Evolutionary conservation across 2,797 vertebrate genomes (phyloP).

Genomic region (Paguma larvata): DNA sequence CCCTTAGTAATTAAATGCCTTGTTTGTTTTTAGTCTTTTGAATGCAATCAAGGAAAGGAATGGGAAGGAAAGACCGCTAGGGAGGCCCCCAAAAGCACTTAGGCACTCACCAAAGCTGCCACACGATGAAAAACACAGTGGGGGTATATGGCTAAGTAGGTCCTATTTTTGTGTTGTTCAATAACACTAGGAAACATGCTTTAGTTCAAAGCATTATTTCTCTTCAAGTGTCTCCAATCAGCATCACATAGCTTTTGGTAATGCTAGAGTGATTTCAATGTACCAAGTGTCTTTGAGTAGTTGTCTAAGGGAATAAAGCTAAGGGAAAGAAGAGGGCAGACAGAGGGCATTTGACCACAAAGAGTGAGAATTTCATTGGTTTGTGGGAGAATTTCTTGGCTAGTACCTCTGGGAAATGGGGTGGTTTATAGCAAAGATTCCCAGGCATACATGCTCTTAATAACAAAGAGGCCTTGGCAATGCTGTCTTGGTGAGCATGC

Average conservation of each 20-base stretch:
- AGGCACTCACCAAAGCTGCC: slow-evolving; percentile 77
- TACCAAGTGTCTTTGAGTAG: slow-evolving; percentile 65
- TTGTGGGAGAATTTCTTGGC: slow-evolving; percentile 69
- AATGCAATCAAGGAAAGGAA: slow-evolving; percentile 87
- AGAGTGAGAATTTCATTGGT: slow-evolving; percentile 65
- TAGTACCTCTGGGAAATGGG: slow-evolving; percentile 70
- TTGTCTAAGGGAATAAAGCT: slow-evolving; percentile 66
- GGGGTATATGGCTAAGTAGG: slow-evolving; percentile 65
- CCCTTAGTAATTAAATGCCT: slow-evolving; percentile 86
- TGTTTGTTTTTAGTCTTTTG: slow-evolving; percentile 88
- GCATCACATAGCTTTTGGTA: slow-evolving; percentile 59
- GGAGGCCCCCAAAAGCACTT: slow-evolving; percentile 82
- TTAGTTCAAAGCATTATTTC: slow-evolving; percentile 78
- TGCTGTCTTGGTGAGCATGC: neutral
- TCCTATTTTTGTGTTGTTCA: slow-evolving; percentile 79
- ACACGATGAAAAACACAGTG: slow-evolving; percentile 75
- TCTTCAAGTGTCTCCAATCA: slow-evolving; percentile 76
- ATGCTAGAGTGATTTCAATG: slow-evolving; percentile 53
- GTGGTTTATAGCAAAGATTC: slow-evolving; percentile 63
- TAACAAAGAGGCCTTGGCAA: slow-evolving; percentile 42
- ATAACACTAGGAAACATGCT: slow-evolving; percentile 76
- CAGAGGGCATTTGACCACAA: slow-evolving; percentile 68
- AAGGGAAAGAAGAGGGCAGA: slow-evolving; percentile 62
- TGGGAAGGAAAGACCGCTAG: slow-evolving; percentile 84
- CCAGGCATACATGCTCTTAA: slow-evolving; percentile 53